Evolutionary conservation across 2,888 invertebrate genomes (phyloP).

Genomic region (Nemurella pictetii): DNA sequence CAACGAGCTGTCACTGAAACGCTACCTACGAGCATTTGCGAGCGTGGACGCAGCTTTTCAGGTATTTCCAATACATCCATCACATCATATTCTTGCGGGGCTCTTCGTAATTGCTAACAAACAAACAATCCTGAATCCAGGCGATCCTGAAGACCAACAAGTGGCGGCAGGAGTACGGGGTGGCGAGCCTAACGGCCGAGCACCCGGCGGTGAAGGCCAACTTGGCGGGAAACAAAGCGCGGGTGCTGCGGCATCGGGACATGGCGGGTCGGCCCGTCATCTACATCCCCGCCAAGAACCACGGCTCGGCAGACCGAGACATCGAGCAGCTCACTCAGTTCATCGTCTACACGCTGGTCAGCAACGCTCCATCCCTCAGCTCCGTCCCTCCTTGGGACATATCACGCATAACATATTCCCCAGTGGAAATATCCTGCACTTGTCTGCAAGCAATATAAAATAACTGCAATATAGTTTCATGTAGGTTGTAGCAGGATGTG

Average conservation of each 20-base stretch:
- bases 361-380: too few relatives aligned
- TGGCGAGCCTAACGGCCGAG: conserved; percentile 60
- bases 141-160: conserved; percentile 78
- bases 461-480: too few relatives aligned
- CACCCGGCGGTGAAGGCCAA: conserved; percentile 60
- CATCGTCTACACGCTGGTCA: conserved; percentile 76
- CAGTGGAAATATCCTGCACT: too few relatives aligned
- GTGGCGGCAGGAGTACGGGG: conserved; percentile 76
- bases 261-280: conserved; percentile 73
- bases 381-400: too few relatives aligned
- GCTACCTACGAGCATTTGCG: conserved; percentile 75
- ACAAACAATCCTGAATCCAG: conserved; percentile 50
- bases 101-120: background rate
- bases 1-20: conserved; percentile 70
- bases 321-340: conserved; percentile 78
- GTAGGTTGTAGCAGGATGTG: too few relatives aligned
- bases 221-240: conserved; percentile 63
- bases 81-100: background rate
- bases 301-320: conserved; percentile 67
- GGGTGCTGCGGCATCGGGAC: conserved; percentile 71
- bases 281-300: conserved; percentile 78
- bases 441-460: too few relatives aligned
- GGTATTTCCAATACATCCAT: conserved; percentile 58
- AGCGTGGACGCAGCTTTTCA: conserved; percentile 74
- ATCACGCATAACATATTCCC: too few relatives aligned